phyloP scores from a whole-genome alignment of 2,888 invertebrate genomes.

The Caenorhabditis macrosperma region DNA sequence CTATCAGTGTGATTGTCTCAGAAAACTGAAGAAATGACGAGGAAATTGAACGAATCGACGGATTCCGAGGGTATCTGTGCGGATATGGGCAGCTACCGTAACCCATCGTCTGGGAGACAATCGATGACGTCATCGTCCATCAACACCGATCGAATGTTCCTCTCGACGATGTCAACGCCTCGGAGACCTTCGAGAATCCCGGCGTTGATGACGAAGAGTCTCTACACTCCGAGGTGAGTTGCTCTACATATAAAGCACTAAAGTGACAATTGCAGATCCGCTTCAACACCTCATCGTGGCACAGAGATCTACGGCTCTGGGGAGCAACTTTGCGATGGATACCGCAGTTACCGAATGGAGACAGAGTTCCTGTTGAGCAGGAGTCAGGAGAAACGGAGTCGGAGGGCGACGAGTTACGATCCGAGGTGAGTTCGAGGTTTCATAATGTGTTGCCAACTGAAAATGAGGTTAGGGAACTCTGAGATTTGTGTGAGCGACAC shows the following conservation, averaged over 20 bases:
- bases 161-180: slow-evolving; percentile 26
- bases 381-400: slow-evolving; percentile 52
- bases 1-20: not conserved
- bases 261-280: slow-evolving; percentile 24
- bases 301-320: slow-evolving; percentile 45
- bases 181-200: slow-evolving; percentile 56
- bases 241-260: no score
- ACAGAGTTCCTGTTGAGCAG: slow-evolving; percentile 49
- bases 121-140: slow-evolving; percentile 52
- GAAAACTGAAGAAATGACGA: slow-evolving; percentile 40
- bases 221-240: slow-evolving; percentile 48
- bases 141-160: slow-evolving; percentile 27
- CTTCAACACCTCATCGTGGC: slow-evolving; percentile 22
- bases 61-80: slow-evolving; percentile 63
- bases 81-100: slow-evolving; percentile 41
- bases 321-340: slow-evolving; percentile 59
- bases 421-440: slow-evolving; percentile 44
- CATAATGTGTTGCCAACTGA: no score
- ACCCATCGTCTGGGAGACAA: slow-evolving; percentile 23
- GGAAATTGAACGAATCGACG: slow-evolving; percentile 38
- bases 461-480: no score
- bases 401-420: slow-evolving; percentile 56
- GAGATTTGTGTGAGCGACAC: no score
- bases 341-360: slow-evolving; percentile 39
- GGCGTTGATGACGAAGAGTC: slow-evolving; percentile 61